Base-by-base conservation (phyloP, 1,140 invertebrate species). In the Leptinotarsa lineolata region DNA sequence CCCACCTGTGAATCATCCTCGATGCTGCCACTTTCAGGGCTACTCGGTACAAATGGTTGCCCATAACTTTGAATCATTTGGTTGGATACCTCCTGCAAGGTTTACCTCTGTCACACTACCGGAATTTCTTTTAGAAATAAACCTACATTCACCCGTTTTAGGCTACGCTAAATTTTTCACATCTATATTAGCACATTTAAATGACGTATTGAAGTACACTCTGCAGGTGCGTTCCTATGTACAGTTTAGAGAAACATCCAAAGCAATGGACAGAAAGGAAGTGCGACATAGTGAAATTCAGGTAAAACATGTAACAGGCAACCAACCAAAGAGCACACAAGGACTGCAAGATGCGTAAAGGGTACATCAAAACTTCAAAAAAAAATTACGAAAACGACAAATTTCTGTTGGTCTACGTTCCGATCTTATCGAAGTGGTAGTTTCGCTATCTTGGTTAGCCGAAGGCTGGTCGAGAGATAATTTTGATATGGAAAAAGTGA, bases 81-180 rank as follows among this genome's bases (percentile, higher is more conserved):
- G 82, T 83, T 83, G 82, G 80, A 81, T 83, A 79, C 84, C 83
- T 84, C 84, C 84, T 82, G 82, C 76, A 84, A 82, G 71, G 69
- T 75, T 76, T 78, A 72, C 70, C 74, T 61, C 74, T 76, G 65
- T 80, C 77, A 74, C 81, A 72, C 71, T 73, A 68, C 15, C 74
- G 64, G 20, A 46, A 21, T 61, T 74, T 59, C n/a, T 67, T 61
- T 60, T 39, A 1, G 30, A 39, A 39, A 39, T 39, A 39, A 39
- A 39, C 30, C 30, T 39, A 39, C 11, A 39, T 39, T 69, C 44
- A 59, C 22, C 20, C 68, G 22, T 12, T 54, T 24, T 68, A 3
- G 39, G 59, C 69, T 72, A 65, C 18, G 48, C 63, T 72, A 72
- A 72, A 16, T 21, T 30, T 45, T 69, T 39, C 59, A 72, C 60